Evolutionary conservation across 1,140 invertebrate species (phyloP).

Genomic region (Ladona fulva): DNA sequence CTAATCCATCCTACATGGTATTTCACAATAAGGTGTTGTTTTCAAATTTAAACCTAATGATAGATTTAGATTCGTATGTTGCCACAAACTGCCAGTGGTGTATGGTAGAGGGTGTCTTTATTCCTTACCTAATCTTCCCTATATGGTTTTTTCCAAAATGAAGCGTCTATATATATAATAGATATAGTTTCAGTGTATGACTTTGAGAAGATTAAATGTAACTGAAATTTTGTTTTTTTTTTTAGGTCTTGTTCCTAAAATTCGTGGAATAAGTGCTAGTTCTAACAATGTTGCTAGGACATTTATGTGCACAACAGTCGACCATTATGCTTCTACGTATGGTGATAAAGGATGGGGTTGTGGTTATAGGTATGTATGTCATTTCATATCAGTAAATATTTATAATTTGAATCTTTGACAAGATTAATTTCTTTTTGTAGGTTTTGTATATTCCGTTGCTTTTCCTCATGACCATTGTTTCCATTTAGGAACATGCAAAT

Average conservation of each 20-base stretch:
- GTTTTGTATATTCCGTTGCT: background rate
- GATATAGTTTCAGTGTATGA: no score
- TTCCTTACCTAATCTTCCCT: no score
- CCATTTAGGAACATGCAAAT: conserved; percentile 70
- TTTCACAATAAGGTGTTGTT: no score
- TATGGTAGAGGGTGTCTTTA: no score
- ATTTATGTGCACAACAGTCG: conserved; percentile 65
- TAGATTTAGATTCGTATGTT: no score
- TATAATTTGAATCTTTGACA: background rate
- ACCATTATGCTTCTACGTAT: conserved; percentile 79
- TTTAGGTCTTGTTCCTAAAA: conserved; percentile 60
- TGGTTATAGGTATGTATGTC: conserved; percentile 49
- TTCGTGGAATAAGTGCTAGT: conserved; percentile 56
- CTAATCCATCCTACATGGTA: no score
- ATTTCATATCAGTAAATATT: background rate
- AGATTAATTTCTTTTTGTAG: background rate
- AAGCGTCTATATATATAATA: no score
- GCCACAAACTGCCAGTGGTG: no score
- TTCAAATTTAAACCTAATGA: no score
- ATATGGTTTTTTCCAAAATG: no score
- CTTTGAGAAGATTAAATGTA: no score
- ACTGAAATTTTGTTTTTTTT: conserved; percentile 21
- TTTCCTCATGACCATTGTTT: no score
- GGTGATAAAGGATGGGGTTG: conserved; percentile 86
- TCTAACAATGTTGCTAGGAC: conserved; percentile 57